These are phyloP conservation scores for Conus canariensis DNA, from an alignment of 2,888 invertebrate genomes.

Conservation along the genomic window DNA sequence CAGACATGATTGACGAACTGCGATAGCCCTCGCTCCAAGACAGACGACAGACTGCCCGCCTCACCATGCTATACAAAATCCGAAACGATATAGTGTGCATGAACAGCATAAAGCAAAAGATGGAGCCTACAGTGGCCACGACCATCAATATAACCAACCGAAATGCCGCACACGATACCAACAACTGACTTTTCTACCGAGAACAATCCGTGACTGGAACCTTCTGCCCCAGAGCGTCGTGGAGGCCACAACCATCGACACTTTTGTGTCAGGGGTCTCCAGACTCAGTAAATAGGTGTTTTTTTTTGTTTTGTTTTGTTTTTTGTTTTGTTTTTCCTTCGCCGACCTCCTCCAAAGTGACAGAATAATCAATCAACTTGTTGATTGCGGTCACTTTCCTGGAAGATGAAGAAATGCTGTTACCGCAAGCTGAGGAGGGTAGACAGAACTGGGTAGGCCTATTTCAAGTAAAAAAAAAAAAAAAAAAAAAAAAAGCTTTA, in stretches of 20 bases:
- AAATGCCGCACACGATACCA: background rate
- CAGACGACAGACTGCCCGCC: background rate
- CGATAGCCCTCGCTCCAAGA: background rate
- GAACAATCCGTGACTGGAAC: background rate
- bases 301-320: too few species aligned
- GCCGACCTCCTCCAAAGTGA: too few species aligned
- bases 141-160: background rate
- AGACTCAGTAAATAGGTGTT: background rate
- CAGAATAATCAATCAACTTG: too few species aligned
- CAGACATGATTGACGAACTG: background rate
- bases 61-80: background rate
- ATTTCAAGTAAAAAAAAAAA: too few species aligned
- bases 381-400: too few species aligned
- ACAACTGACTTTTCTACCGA: background rate
- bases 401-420: too few species aligned
- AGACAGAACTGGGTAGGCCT: background rate
- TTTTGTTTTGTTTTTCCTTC: too few species aligned
- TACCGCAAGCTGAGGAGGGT: too few species aligned
- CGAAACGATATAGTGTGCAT: background rate
- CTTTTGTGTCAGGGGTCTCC: constrained; percentile 8
- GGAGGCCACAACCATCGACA: constrained; percentile 5
- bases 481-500: too few species aligned
- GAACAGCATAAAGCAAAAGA: background rate
- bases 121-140: background rate
- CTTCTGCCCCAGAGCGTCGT: background rate